phyloP scores from a whole-genome alignment of 1,140 invertebrate genomes.

The Wiebesia pumilae region DNA sequence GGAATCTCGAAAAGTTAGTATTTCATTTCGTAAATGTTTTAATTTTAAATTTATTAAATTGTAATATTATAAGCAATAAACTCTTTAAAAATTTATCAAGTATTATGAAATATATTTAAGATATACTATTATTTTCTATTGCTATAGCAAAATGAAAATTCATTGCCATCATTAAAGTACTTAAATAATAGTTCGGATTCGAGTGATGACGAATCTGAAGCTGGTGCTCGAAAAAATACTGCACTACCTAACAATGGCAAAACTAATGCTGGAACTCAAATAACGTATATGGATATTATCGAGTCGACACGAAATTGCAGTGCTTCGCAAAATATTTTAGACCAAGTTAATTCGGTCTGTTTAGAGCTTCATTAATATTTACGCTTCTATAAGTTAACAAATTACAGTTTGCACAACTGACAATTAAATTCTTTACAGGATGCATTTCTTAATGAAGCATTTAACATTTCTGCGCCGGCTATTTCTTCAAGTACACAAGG shows the following conservation, averaged over 20 bases:
- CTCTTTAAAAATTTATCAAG: background rate
- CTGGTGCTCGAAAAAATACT: slow-evolving; percentile 56
- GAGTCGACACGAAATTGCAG: background rate
- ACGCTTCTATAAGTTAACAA: too few relatives aligned
- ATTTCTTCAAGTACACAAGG: background rate
- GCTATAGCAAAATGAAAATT: slow-evolving; percentile 52
- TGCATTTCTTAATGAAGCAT: background rate
- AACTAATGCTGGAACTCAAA: slow-evolving; percentile 57
- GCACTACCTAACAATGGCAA: slow-evolving; percentile 47
- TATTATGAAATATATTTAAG: too few relatives aligned
- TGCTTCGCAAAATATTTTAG: background rate
- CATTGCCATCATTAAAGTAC: slow-evolving; percentile 65
- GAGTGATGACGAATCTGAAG: slow-evolving; percentile 70
- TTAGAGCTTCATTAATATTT: background rate
- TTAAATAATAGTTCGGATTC: slow-evolving; percentile 62
- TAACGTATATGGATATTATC: background rate
- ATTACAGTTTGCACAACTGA: too few relatives aligned
- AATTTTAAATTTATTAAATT: background rate
- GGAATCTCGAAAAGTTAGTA: slow-evolving; percentile 26
- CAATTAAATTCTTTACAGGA: slow-evolving; percentile 17
- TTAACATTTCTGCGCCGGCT: background rate
- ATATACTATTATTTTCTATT: background rate
- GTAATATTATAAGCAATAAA: background rate
- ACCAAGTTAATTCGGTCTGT: background rate
- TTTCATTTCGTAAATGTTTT: too few relatives aligned